Conservation (phyloP, 2,113 vertebrate species). For the Micronisus gabar region DNA sequence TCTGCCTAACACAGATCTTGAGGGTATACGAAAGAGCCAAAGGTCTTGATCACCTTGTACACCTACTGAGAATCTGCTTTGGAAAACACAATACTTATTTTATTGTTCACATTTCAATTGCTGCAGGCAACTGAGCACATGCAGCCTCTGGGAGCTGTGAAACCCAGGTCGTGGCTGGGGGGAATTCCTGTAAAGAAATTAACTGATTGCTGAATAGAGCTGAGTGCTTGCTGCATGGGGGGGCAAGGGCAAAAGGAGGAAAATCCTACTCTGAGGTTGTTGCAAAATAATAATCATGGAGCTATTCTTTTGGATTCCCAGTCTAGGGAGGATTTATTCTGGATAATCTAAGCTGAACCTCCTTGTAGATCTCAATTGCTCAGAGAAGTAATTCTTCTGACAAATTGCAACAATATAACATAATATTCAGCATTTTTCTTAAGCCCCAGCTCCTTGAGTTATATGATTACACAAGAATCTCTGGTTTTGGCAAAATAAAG, state of each 20-base stretch:
- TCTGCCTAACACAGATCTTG: not conserved
- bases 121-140: not conserved
- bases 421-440: not conserved
- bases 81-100: not conserved
- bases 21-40: not conserved
- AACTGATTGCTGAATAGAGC: not conserved
- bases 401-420: not conserved
- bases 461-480: not conserved
- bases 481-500: not conserved
- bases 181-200: not conserved
- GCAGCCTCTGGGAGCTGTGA: not conserved
- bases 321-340: conserved; percentile 1
- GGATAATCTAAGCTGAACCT: not conserved
- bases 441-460: not conserved
- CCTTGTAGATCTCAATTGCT: not conserved
- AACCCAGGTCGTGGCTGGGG: not conserved
- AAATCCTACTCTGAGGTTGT: not conserved
- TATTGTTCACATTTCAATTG: not conserved
- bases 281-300: not conserved
- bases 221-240: not conserved
- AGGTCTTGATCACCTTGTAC: not conserved
- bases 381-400: not conserved
- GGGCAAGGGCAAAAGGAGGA: not conserved
- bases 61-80: not conserved
- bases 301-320: not conserved